phyloP scores from a whole-genome alignment of 2,797 vertebrate species.

The Acrocephalus scirpaceus region DNA sequence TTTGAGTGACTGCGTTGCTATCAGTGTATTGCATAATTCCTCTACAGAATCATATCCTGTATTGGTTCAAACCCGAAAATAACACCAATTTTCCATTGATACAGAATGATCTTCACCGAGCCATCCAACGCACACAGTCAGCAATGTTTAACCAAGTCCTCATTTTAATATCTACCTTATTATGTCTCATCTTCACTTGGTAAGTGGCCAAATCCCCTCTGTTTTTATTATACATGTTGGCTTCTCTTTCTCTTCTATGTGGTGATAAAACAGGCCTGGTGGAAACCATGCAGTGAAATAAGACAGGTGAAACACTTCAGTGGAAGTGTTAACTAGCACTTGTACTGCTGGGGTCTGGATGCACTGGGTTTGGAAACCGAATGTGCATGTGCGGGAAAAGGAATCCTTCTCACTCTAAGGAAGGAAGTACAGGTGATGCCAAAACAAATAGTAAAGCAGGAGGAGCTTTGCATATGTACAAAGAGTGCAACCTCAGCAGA shows the following conservation, averaged over 20 bases:
- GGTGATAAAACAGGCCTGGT: neutral
- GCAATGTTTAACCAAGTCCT: slow-evolving; percentile 88
- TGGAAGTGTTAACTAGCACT: neutral
- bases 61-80: neutral
- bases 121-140: slow-evolving; percentile 84
- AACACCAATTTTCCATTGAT: slow-evolving; percentile 53
- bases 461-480: neutral
- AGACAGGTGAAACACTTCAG: neutral
- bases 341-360: neutral
- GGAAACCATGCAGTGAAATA: neutral
- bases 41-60: neutral
- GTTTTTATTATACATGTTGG: neutral
- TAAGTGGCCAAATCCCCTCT: slow-evolving; percentile 63
- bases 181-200: slow-evolving; percentile 87
- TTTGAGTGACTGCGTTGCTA: neutral
- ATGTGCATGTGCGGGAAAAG: neutral
- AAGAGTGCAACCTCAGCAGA: neutral
- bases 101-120: slow-evolving; percentile 85
- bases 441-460: neutral
- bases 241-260: neutral
- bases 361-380: neutral
- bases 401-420: neutral
- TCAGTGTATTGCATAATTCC: neutral
- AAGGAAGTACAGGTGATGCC: neutral
- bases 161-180: slow-evolving; percentile 84